These are phyloP conservation scores for Nemoura dubitans DNA, from an alignment of 2,888 invertebrate species.

Conservation along the genomic window DNA sequence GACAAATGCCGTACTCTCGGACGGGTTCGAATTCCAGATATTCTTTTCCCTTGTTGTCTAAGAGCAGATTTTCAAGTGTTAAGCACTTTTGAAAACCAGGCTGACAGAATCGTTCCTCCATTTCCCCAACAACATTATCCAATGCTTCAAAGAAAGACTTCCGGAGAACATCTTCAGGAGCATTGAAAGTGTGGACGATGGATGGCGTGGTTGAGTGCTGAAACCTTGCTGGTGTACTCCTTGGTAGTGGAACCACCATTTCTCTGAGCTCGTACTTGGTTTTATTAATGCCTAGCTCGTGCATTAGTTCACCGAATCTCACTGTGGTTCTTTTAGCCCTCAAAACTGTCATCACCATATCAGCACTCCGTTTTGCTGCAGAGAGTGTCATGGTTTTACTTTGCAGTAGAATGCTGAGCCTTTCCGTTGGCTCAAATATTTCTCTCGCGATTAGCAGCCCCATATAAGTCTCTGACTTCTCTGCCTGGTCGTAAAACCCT, in stretches of 20 bases:
- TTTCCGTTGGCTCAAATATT: slow-evolving; percentile 34
- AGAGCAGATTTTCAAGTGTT: slow-evolving; percentile 24
- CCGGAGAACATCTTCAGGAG: slow-evolving; percentile 1
- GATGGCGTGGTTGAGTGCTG: slow-evolving; percentile 27
- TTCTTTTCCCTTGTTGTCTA: not conserved
- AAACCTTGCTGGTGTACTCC: slow-evolving; percentile 31
- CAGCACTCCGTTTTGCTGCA: slow-evolving; percentile 23
- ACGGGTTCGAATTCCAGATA: not conserved
- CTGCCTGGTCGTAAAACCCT: slow-evolving; percentile 31
- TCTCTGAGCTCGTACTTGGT: slow-evolving; percentile 8
- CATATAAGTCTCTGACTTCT: slow-evolving; percentile 25
- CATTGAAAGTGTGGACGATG: slow-evolving; percentile 15
- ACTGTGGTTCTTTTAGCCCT: slow-evolving; percentile 18
- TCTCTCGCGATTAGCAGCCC: slow-evolving; percentile 37
- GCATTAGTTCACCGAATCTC: slow-evolving; percentile 14
- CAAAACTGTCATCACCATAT: slow-evolving; percentile 23
- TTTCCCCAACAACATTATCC: slow-evolving; percentile 23
- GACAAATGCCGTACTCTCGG: slow-evolving; percentile 20
- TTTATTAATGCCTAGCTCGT: not conserved
- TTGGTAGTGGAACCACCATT: slow-evolving; percentile 16
- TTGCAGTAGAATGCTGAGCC: slow-evolving; percentile 35
- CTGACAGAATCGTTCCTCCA: slow-evolving; percentile 21
- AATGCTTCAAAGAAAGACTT: slow-evolving; percentile 1
- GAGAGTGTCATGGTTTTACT: slow-evolving; percentile 34
- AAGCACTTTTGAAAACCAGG: slow-evolving; percentile 22